A percentile compares a stretch with the other conserved stretches of the same genome.
phyloP scores from a whole-genome alignment of 1,140 invertebrate species.

The Polypedilum pembai region DNA sequence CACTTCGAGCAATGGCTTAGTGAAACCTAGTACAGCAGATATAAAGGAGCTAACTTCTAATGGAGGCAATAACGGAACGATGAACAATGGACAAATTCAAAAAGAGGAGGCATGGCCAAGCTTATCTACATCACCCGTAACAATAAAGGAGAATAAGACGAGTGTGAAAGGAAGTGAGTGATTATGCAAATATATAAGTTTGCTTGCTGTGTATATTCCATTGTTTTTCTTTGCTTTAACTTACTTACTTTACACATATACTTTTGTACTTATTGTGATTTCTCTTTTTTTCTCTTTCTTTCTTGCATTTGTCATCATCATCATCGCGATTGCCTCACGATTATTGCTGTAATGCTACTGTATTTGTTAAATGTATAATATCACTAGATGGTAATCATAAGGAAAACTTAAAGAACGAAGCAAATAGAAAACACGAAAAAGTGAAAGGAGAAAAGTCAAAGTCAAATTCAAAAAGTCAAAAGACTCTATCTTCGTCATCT shows the following conservation, averaged over 20 bases:
- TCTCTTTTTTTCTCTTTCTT: not conserved
- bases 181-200: not conserved
- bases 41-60: not conserved
- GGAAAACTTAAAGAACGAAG: conserved; percentile 29
- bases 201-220: not conserved
- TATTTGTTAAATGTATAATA: not conserved
- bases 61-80: conserved; percentile 3
- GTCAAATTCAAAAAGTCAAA: conserved; percentile 41
- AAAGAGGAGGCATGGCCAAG: conserved; percentile 63
- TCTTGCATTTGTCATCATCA: not conserved
- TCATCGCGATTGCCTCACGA: no score
- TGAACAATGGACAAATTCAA: conserved; percentile 30
- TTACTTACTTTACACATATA: not conserved
- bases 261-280: not conserved
- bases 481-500: conserved; percentile 31
- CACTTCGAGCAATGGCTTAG: conserved; percentile 33
- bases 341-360: no score
- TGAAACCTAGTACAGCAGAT: conserved; percentile 35
- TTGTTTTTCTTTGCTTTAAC: not conserved
- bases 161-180: conserved; percentile 13
- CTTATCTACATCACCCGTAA: conserved; percentile 46
- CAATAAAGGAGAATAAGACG: conserved; percentile 23
- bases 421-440: conserved; percentile 41
- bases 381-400: not conserved
- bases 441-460: conserved; percentile 40